Base-by-base conservation (phyloP, 2,797 vertebrate genomes). In the Myotis daubentonii region DNA sequence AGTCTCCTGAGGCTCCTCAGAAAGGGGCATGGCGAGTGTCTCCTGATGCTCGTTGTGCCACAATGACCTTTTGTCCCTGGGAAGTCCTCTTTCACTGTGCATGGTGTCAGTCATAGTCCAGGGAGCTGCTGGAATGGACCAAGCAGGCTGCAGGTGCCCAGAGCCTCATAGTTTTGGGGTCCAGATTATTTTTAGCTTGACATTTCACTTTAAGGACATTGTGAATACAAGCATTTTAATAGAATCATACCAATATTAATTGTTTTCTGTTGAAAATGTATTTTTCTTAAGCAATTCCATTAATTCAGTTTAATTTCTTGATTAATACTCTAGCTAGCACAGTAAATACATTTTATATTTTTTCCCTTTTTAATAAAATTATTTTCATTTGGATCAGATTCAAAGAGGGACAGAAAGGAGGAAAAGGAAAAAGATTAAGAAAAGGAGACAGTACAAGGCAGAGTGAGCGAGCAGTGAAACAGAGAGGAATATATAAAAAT, bases 311-410 rank as follows among this genome's bases (percentile, higher is more conserved):
- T 83, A 74, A 47, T 62, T 75, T 93, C 76, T 44, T 82, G 10
- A 81, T 66, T 36, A 68, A 44, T 94, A 65, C 71, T 60, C n/a
- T 76, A 41, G 75, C 33, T 28, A 87, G 11, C 36, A 82, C 38
- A 66, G 17, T 65, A 71, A 38, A 25, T 85, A 25, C 53, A 72
- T 86, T 62, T n/a, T 22, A 65, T 60, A 75, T 87, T 87, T 86
- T 44, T 94, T 75, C 55, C 74, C n/a, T 30, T 60, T 36, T 85
- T 76, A 82, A 72, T 80, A 36, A 89, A 87, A 72, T 81, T 33
- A 71, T 87, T 91, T 86, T 84, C n/a, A 57, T 85, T 84, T 62
- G 55, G 36, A 62, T 94, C 30, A 55, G 41, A 82, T 55, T 57
- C 55, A 84, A 47, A 79, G 70, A 87, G 82, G 76, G 22, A 72